Conservation (phyloP, 2,888 invertebrate species). For the Cyaniris semiargus region DNA sequence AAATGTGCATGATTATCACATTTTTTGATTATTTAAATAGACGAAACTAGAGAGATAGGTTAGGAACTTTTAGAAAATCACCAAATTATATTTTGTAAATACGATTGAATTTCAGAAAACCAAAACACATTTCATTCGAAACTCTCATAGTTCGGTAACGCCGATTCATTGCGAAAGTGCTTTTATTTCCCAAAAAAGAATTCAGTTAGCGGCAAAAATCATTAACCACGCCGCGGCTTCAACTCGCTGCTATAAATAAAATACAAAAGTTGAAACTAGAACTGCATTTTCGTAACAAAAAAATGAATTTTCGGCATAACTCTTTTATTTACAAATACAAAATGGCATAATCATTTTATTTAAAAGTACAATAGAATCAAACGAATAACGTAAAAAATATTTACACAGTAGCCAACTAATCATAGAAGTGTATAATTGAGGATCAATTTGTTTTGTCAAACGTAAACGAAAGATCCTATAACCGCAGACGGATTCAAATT, state of each 20-base stretch:
- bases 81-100: background rate
- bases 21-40: background rate
- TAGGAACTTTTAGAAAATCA: background rate
- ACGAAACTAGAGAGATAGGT: background rate
- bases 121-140: background rate
- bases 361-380: background rate
- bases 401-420: background rate
- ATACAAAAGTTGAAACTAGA: background rate
- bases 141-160: background rate
- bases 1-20: constrained; percentile 3
- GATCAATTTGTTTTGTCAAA: constrained; percentile 8
- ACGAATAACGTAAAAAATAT: background rate
- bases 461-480: background rate
- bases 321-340: background rate
- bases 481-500: constrained; percentile 16
- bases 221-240: background rate
- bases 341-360: background rate
- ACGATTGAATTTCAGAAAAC: background rate
- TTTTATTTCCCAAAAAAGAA: constrained; percentile 13
- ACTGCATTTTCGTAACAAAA: background rate
- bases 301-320: background rate
- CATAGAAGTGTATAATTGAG: background rate
- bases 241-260: background rate
- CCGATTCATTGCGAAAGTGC: constrained; percentile 2
- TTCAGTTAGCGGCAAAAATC: constrained; percentile 10